Evolutionary conservation across 2,113 vertebrate genomes (phyloP), one percentile per base, ranked within the genome.

Genomic region (Megalops atlanticus): DNA sequence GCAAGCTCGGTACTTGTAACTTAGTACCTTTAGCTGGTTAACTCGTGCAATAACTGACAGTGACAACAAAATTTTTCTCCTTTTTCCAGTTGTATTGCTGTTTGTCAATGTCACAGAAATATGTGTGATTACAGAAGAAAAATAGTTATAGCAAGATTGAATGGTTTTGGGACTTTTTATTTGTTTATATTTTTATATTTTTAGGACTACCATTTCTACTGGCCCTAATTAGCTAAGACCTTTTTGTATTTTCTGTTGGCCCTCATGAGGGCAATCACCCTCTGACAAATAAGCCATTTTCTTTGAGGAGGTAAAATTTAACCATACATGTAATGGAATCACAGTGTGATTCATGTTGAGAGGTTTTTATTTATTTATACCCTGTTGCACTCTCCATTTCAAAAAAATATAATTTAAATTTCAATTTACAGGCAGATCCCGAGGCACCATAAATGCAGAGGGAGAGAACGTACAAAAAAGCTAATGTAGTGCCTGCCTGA

Each of bases 11-110:
- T 86, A 36, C 27, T 68, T 80, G 78, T 85, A 36, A 64, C 86
- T 79, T n/a, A n/a, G n/a, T n/a, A n/a, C n/a, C n/a, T n/a, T n/a
- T n/a, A n/a, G n/a, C n/a, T n/a, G n/a, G n/a, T n/a, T n/a, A n/a
- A n/a, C n/a, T n/a, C n/a, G n/a, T n/a, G n/a, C n/a, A n/a, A n/a
- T n/a, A n/a, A 68, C 74, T 74, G 83, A 80, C 76, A 84, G 84
- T 77, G 78, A 81, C 78, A 83, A 80, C 58, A 69, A 76, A 81
- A 85, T 82, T 68, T 76, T 35, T 81, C 12, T 1, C 27, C 27
- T 6, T 38, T 36, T 85, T 75, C 88, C 40, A 77, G 81, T 88
- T 82, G 78, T 88, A 86, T 74, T 83, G 84, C 80, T 83, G 3
- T 31, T 84, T 0, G 52, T 80, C 89, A 89, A 86, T 83, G 81